Base-by-base conservation (phyloP, 2,888 invertebrate genomes). In the Metellina segmentata region DNA sequence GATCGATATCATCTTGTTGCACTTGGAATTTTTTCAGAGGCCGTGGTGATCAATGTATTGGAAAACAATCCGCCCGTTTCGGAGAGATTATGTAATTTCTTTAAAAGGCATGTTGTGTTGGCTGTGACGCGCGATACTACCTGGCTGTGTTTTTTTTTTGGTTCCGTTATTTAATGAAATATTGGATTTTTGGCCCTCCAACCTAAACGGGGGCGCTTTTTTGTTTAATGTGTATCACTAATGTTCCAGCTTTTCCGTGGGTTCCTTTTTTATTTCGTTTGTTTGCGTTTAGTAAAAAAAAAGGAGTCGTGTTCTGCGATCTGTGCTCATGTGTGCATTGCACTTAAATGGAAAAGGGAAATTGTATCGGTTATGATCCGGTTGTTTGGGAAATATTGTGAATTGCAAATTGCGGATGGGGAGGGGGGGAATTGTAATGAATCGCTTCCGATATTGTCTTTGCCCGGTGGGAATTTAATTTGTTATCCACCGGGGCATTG, bases 1-100 rank as follows among this genome's bases (percentile, higher is more conserved):
- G 83, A 83, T 83, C 83, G 34, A 83, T 83, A 83, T 83, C 83
- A 52, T 49, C 74, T 52, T 83, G 72, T 83, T 83, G 83, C 72
- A 72, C 70, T 11, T 48, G 71, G 81, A 81, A 61, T 61, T 61
- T 61, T n/a, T 61, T 61, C 13, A 34, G 8, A 81, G 48, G 49
- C 69, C 51, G 48, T 11, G n/a, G 81, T 49, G 72, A 83, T 83
- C 83, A 72, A 83, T 72, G 74, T 83, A 83, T 83, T 74, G 83
- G 49, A 83, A 83, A 83, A 83, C 74, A 72, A 72, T 83, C 72
- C 48, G 16, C 8, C 48, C 13, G 70, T 49, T 19, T 19, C 20
- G 69, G 69, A 52, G 71, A 72, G 51, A 16, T 74, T 83, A 51
- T 83, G 83, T 83, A 83, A 83, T 83, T 83, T 83, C 72, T 83